Percentiles rank a stretch among this genome's conserved stretches.
phyloP scores from a whole-genome alignment of 1,140 invertebrate species.

The Aphidius gifuensis region DNA sequence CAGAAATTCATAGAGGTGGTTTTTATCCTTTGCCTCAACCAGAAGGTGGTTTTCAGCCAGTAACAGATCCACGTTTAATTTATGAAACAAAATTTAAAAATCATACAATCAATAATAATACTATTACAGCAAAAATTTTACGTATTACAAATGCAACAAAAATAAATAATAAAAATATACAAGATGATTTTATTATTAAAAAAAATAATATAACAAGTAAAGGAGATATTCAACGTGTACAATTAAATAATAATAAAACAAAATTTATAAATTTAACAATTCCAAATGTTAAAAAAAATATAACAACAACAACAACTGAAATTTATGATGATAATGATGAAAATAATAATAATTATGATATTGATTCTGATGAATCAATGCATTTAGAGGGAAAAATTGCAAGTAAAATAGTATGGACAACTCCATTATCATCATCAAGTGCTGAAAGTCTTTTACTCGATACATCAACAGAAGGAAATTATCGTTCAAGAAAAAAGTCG shows the following conservation, averaged over 20 bases:
- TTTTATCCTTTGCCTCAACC: slow-evolving; percentile 70
- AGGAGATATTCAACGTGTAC: neutral
- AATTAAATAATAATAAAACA: neutral
- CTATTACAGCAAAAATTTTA: slow-evolving; percentile 16
- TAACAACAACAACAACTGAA: slow-evolving; percentile 1
- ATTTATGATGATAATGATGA: slow-evolving; percentile 27
- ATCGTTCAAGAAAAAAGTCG: slow-evolving; percentile 9
- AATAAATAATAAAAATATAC: slow-evolving; percentile 1
- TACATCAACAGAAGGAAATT: slow-evolving; percentile 24
- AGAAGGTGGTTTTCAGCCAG: slow-evolving; percentile 69
- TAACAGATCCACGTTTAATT: slow-evolving; percentile 55
- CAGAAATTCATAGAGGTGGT: slow-evolving; percentile 68
- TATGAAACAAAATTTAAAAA: slow-evolving; percentile 20
- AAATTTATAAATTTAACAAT: slow-evolving; percentile 4
- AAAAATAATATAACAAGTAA: slow-evolving; percentile 15
- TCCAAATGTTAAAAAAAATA: neutral
- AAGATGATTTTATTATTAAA: neutral
- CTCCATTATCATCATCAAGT: slow-evolving; percentile 18
- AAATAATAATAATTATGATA: slow-evolving; percentile 25
- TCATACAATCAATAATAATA: slow-evolving; percentile 12
- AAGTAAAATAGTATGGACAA: slow-evolving; percentile 43
- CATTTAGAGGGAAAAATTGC: slow-evolving; percentile 25
- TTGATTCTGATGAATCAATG: slow-evolving; percentile 25
- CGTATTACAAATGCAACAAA: slow-evolving; percentile 14
- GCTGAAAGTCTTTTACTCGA: slow-evolving; percentile 15